Percentiles rank a stretch among this genome's conserved stretches.
Evolutionary conservation across 2,888 invertebrate species (phyloP).

Genomic region (Apoda limacodes): DNA sequence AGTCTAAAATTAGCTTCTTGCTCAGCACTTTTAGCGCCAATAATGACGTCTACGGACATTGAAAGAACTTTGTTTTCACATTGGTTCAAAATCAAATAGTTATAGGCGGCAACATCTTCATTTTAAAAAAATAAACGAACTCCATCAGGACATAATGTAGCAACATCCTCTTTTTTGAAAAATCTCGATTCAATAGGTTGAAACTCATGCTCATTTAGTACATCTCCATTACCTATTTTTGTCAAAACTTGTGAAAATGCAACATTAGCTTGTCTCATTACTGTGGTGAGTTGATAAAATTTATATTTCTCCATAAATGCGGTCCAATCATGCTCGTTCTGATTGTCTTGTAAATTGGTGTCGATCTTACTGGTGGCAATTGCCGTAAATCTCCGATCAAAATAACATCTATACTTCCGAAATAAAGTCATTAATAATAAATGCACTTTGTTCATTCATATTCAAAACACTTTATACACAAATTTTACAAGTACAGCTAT

Average conservation of each 20-base stretch:
- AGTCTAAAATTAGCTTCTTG: conserved; percentile 14
- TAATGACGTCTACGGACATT: conserved; percentile 11
- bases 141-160: conserved; percentile 16
- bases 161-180: conserved; percentile 12
- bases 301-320: conserved; percentile 16
- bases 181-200: conserved; percentile 16
- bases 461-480: no score
- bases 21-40: conserved; percentile 13
- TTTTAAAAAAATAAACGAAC: conserved; percentile 17
- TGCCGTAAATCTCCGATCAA: conserved; percentile 23
- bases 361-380: conserved; percentile 25
- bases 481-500: no score
- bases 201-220: conserved; percentile 12
- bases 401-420: conserved; percentile 21
- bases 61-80: conserved; percentile 14
- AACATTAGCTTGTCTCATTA: conserved; percentile 17
- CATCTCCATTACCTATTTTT: conserved; percentile 19
- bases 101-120: conserved; percentile 14
- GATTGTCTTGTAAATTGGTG: conserved; percentile 21
- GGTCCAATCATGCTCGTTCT: conserved; percentile 9
- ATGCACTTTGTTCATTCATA: no score
- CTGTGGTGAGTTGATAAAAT: conserved; percentile 16
- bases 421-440: no score
- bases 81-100: conserved; percentile 12
- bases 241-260: conserved; percentile 16